Evolutionary conservation across 2,888 invertebrate genomes (phyloP).

Genomic region (Sycophila texana): DNA sequence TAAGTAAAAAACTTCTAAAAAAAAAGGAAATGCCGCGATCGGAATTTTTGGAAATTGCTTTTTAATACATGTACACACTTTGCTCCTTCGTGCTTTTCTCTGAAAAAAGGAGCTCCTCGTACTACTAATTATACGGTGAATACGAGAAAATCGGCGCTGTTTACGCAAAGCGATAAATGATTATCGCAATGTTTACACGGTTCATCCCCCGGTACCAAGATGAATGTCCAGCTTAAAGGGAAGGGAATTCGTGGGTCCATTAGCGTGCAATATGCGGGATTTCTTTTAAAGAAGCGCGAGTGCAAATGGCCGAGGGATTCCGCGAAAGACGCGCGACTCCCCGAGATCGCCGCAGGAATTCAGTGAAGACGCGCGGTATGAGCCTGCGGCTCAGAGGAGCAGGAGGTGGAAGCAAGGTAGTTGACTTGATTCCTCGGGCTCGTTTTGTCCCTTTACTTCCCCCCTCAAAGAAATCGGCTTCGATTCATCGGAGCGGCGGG

Average conservation of each 20-base stretch:
- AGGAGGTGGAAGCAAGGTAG: slow-evolving; percentile 2
- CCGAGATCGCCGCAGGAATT: not conserved
- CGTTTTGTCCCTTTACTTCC: slow-evolving; percentile 4
- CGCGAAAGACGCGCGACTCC: slow-evolving; percentile 12
- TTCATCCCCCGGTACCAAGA: slow-evolving; percentile 2
- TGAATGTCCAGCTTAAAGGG: not conserved
- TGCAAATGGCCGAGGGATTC: slow-evolving; percentile 38
- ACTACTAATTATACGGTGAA: no score
- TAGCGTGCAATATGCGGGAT: slow-evolving; percentile 34
- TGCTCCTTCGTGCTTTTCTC: no score
- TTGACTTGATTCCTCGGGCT: not conserved
- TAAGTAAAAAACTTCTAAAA: no score
- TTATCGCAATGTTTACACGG: slow-evolving; percentile 52
- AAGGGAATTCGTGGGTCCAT: slow-evolving; percentile 40
- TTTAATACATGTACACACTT: no score
- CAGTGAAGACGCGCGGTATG: slow-evolving; percentile 4
- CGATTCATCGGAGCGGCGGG: slow-evolving; percentile 9
- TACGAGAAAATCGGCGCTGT: no score
- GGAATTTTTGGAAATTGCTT: no score
- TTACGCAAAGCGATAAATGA: slow-evolving; percentile 21
- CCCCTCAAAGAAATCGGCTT: slow-evolving; percentile 3
- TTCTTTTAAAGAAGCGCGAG: slow-evolving; percentile 28
- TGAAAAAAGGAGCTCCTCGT: no score
- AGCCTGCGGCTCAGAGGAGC: no score
- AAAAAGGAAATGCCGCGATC: no score